Evolutionary conservation across 2,888 invertebrate species (phyloP).

Genomic region (Xylota segnis): DNA sequence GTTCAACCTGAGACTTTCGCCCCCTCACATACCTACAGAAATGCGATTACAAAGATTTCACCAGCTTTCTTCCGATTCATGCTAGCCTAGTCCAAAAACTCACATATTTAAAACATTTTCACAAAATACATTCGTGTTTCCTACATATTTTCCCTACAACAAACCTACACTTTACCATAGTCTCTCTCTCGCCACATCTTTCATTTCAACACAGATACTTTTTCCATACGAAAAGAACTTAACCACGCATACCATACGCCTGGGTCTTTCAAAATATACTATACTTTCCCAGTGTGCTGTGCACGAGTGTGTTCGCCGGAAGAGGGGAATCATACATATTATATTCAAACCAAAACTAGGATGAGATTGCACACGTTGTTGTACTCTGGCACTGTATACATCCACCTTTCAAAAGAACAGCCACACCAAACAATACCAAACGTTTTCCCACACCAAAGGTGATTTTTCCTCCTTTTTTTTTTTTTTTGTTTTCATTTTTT

Average conservation of each 20-base stretch:
- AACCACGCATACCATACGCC: slow-evolving; percentile 65
- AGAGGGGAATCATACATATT: slow-evolving; percentile 54
- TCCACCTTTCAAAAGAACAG: background rate
- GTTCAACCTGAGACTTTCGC: background rate
- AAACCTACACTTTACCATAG: slow-evolving; percentile 18
- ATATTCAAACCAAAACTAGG: slow-evolving; percentile 52
- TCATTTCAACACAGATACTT: slow-evolving; percentile 47
- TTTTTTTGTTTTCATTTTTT: background rate
- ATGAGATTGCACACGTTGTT: slow-evolving; percentile 33
- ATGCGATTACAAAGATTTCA: background rate
- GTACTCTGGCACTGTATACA: background rate
- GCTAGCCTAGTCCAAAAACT: slow-evolving; percentile 70
- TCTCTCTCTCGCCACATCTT: slow-evolving; percentile 40
- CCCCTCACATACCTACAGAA: background rate
- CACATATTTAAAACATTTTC: slow-evolving; percentile 69
- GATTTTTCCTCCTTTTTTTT: background rate
- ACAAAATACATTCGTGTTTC: slow-evolving; percentile 50
- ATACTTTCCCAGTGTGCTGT: slow-evolving; percentile 1
- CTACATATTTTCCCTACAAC: slow-evolving; percentile 26
- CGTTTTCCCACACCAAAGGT: slow-evolving; percentile 12
- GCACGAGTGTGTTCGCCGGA: slow-evolving; percentile 57
- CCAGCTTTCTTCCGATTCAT: slow-evolving; percentile 32
- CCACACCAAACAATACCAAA: slow-evolving; percentile 6
- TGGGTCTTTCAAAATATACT: slow-evolving; percentile 37
- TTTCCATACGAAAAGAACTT: slow-evolving; percentile 54